Evolutionary conservation across 2,797 vertebrate species (phyloP).

Genomic region (Furcifer pardalis): DNA sequence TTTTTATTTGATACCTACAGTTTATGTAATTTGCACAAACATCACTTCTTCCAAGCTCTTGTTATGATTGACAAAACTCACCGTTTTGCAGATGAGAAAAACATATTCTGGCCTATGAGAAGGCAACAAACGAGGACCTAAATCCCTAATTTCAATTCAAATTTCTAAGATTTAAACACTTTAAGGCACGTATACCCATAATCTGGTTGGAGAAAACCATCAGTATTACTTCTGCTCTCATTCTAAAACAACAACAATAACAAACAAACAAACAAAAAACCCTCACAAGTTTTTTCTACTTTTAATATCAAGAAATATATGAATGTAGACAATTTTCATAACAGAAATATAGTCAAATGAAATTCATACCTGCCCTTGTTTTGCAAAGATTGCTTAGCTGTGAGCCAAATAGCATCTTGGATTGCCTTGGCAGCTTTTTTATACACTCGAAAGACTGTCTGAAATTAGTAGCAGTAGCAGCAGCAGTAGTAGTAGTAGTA

Average conservation of each 20-base stretch:
- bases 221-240: too few relatives aligned
- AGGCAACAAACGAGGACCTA: too few relatives aligned
- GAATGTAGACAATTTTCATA: neutral
- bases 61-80: too few relatives aligned
- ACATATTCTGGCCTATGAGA: too few relatives aligned
- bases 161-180: too few relatives aligned
- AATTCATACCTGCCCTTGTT: neutral
- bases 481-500: neutral
- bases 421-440: neutral
- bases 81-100: too few relatives aligned
- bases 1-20: too few relatives aligned
- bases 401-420: neutral
- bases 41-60: too few relatives aligned
- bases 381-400: neutral
- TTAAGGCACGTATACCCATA: too few relatives aligned
- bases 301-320: neutral
- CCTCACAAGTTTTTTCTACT: neutral
- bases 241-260: neutral
- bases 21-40: too few relatives aligned
- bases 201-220: too few relatives aligned
- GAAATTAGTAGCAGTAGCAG: neutral
- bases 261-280: neutral
- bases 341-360: neutral
- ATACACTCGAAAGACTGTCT: neutral
- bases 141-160: too few relatives aligned